phyloP scores from a whole-genome alignment of 2,797 vertebrate species.

The Myotis planiceps region DNA sequence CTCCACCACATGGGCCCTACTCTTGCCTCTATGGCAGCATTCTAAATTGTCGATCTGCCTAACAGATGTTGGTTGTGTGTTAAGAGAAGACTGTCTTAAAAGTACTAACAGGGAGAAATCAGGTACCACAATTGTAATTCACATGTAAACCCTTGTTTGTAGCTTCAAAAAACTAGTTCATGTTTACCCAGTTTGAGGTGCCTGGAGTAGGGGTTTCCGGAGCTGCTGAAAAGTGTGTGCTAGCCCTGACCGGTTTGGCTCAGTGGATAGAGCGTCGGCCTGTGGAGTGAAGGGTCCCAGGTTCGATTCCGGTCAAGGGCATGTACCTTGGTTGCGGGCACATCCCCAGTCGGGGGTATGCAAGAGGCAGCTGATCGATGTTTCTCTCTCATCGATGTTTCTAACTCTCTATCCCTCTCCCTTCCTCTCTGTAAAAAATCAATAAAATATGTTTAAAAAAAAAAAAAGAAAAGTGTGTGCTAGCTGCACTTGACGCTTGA shows the following conservation, averaged over 20 bases:
- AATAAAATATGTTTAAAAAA: too few species aligned
- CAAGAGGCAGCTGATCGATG: too few species aligned
- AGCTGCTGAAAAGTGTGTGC: not conserved
- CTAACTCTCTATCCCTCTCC: too few species aligned
- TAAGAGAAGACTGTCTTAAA: not conserved
- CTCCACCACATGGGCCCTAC: rapidly evolving
- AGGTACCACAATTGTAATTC: not conserved
- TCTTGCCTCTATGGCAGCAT: not conserved
- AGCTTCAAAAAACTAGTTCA: not conserved
- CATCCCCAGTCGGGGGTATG: too few species aligned
- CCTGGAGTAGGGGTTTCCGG: not conserved
- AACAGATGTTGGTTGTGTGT: not conserved
- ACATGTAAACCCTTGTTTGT: not conserved
- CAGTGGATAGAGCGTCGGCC: too few species aligned
- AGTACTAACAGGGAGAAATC: not conserved
- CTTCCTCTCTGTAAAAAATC: too few species aligned
- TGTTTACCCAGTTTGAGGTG: not conserved
- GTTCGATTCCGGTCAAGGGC: too few species aligned
- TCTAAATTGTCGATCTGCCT: not conserved
- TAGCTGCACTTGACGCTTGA: not conserved
- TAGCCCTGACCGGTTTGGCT: not conserved
- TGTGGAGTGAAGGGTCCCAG: too few species aligned
- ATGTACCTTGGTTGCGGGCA: too few species aligned
- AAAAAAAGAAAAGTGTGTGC: not conserved
- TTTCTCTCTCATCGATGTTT: too few species aligned